Percentiles rank a stretch among this genome's conserved stretches.
phyloP scores from a whole-genome alignment of 1,140 invertebrate species.

The Drosophila prosaltans region DNA sequence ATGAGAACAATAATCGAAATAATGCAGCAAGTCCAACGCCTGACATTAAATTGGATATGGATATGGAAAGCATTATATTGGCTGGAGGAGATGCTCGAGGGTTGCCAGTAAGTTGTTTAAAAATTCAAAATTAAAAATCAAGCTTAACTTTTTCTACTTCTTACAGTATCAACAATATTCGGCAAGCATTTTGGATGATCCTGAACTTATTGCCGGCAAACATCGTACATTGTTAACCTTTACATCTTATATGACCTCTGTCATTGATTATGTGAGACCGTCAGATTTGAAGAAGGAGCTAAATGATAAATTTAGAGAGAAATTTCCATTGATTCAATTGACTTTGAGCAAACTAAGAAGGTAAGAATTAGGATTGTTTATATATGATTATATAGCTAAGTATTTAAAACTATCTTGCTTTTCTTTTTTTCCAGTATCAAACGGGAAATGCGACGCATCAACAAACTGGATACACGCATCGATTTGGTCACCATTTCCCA shows the following conservation, averaged over 20 bases:
- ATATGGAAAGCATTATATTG: conserved; percentile 69
- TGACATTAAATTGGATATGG: conserved; percentile 79
- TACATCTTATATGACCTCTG: conserved; percentile 97
- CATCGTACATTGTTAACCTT: conserved; percentile 97
- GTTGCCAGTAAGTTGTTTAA: conserved; percentile 45
- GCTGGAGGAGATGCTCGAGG: conserved; percentile 55
- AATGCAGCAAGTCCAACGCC: conserved; percentile 78
- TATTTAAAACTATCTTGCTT: background rate
- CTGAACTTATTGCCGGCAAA: conserved; percentile 96
- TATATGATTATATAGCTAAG: background rate
- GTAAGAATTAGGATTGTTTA: conserved; percentile 84
- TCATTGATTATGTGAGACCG: conserved; percentile 98
- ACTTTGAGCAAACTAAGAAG: conserved; percentile 98
- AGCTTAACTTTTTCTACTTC: background rate
- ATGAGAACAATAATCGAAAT: conserved; percentile 87
- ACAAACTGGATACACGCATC: conserved; percentile 91
- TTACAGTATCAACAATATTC: conserved; percentile 87
- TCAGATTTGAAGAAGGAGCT: conserved; percentile 98
- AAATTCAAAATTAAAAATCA: too few relatives aligned
- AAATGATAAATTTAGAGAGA: conserved; percentile 98
- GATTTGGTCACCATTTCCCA: conserved; percentile 97
- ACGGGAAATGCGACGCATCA: conserved; percentile 97
- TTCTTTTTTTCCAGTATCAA: conserved; percentile 87
- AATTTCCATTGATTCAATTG: conserved; percentile 96
- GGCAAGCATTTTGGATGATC: conserved; percentile 96